A percentile compares a stretch with the other conserved stretches of the same genome.
phyloP scores from a whole-genome alignment of 2,113 vertebrate genomes.

The Elanoides forficatus region DNA sequence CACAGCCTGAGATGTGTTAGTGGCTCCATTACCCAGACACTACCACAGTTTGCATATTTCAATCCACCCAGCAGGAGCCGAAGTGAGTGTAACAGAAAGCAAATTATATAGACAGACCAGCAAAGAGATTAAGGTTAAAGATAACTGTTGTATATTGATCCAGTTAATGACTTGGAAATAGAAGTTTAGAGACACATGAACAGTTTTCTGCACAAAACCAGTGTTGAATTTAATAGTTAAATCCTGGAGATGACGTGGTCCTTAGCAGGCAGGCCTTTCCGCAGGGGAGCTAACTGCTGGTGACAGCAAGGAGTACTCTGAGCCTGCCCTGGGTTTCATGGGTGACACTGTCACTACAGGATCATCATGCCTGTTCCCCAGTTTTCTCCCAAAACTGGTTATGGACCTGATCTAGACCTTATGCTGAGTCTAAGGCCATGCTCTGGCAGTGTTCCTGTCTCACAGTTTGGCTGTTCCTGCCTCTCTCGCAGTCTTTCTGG shows the following conservation, averaged over 20 bases:
- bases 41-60: neutral
- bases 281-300: neutral
- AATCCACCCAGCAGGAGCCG: neutral
- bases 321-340: neutral
- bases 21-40: neutral
- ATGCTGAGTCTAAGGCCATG: neutral
- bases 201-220: neutral
- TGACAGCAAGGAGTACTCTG: neutral
- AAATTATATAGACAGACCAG: neutral
- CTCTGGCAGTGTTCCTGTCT: too few relatives aligned
- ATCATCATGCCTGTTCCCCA: neutral
- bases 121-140: constrained; percentile 6
- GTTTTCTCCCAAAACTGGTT: neutral
- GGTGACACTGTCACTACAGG: neutral
- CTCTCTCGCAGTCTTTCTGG: neutral
- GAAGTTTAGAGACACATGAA: constrained; percentile 4
- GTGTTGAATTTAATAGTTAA: neutral
- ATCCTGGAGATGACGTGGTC: neutral
- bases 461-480: neutral
- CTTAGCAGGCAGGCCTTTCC: neutral
- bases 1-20: neutral
- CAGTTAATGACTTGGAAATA: constrained; percentile 27
- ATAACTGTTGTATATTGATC: constrained; percentile 29
- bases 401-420: neutral
- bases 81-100: neutral